Percentiles rank a stretch among this genome's conserved stretches.
These are phyloP conservation scores for Leptoteleia sp. DNA, from an alignment of 1,140 invertebrate genomes.

Conservation along the genomic window DNA sequence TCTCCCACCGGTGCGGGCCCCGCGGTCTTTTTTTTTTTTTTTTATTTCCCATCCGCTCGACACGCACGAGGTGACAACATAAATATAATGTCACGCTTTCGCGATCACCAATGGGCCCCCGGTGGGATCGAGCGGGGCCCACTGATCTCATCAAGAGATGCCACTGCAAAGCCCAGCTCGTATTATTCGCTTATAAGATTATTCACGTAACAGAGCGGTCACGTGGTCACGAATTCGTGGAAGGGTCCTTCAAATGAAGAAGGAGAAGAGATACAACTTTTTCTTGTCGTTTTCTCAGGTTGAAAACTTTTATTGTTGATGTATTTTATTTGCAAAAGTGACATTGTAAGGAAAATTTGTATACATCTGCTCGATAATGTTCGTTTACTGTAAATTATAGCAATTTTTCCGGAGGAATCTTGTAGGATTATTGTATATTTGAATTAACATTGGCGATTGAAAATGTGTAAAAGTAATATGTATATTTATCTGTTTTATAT, in stretches of 20 bases:
- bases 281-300: no score
- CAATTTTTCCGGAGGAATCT: no score
- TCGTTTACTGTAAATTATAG: no score
- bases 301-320: no score
- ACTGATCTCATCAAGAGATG: conserved; percentile 48
- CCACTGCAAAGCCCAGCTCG: conserved; percentile 22
- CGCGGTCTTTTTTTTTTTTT: conserved; percentile 34
- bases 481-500: no score
- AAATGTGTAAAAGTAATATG: no score
- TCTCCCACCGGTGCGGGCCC: conserved; percentile 21
- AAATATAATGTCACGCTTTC: conserved; percentile 81
- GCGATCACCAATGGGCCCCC: conserved; percentile 73
- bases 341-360: no score
- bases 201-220: conserved; percentile 13
- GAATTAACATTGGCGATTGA: no score
- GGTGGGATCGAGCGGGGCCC: conserved; percentile 43
- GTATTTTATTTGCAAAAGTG: no score
- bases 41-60: conserved; percentile 66
- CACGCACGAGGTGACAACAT: conserved; percentile 79
- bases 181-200: conserved; percentile 36
- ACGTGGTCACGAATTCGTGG: conserved; percentile 12
- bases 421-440: no score
- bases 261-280: no score
- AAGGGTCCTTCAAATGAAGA: not conserved
- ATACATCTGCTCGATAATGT: no score